Percentiles rank a stretch among this genome's conserved stretches.
These are phyloP conservation scores for Leptinotarsa haldemani DNA, from an alignment of 2,888 invertebrate species.

Conservation along the genomic window DNA sequence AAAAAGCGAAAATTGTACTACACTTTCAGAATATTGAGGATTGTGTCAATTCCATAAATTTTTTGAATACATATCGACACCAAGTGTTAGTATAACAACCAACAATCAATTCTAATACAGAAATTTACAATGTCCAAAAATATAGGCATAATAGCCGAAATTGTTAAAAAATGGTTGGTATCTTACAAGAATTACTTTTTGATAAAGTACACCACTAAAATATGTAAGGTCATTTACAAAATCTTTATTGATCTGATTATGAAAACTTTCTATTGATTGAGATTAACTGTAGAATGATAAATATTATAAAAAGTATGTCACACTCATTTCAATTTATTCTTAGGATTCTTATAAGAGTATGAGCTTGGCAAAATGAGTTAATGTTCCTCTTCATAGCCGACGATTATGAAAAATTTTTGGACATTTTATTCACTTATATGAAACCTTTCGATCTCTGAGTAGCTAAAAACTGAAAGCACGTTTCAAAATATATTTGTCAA, in stretches of 20 bases:
- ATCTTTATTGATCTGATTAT: too few species aligned
- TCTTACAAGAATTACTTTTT: too few species aligned
- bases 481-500: background rate
- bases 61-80: background rate
- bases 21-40: constrained; percentile 4
- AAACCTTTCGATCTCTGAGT: background rate
- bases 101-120: background rate
- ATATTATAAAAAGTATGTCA: too few species aligned
- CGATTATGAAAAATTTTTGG: background rate
- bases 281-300: too few species aligned
- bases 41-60: background rate
- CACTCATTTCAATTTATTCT: too few species aligned
- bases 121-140: background rate
- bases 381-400: background rate
- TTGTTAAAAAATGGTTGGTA: too few species aligned
- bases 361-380: too few species aligned
- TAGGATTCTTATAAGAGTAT: too few species aligned
- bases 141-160: background rate
- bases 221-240: too few species aligned
- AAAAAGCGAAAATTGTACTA: background rate
- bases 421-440: background rate
- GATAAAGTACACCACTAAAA: too few species aligned
- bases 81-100: background rate
- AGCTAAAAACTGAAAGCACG: background rate
- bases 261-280: too few species aligned